Evolutionary conservation across 2,888 invertebrate genomes (phyloP).

Genomic region (Leptinotarsa peninsularis): DNA sequence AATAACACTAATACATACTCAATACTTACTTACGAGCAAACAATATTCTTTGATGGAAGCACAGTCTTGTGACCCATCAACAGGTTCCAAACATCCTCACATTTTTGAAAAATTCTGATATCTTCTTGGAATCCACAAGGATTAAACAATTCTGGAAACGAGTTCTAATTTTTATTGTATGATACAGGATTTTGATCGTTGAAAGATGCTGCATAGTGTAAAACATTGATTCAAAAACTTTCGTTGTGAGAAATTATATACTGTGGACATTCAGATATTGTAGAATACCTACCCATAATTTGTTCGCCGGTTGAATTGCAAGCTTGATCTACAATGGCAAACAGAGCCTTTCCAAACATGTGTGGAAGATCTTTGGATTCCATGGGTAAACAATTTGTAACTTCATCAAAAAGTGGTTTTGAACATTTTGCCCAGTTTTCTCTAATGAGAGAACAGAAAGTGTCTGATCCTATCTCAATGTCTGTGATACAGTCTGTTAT

Average conservation of each 20-base stretch:
- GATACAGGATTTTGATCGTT: too few relatives aligned
- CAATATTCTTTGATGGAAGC: constrained; percentile 39
- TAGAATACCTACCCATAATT: constrained; percentile 40
- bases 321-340: constrained; percentile 39
- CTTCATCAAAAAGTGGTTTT: constrained; percentile 35
- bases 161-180: too few relatives aligned
- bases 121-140: constrained; percentile 39
- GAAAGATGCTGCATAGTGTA: not conserved
- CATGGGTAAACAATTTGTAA: constrained; percentile 38
- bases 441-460: constrained; percentile 41
- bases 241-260: too few relatives aligned
- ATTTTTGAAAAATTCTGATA: constrained; percentile 26
- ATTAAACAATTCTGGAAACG: constrained; percentile 42
- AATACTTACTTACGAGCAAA: constrained; percentile 43
- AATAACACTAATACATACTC: not conserved
- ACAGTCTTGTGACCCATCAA: constrained; percentile 33
- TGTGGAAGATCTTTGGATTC: constrained; percentile 42
- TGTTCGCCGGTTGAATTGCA: constrained; percentile 46
- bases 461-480: constrained; percentile 41
- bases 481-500: constrained; percentile 31
- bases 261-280: too few relatives aligned
- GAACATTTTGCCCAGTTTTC: constrained; percentile 39
- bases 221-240: too few relatives aligned
- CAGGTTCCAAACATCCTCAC: constrained; percentile 29
- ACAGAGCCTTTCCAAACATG: constrained; percentile 33